phyloP scores from a whole-genome alignment of 2,797 vertebrate genomes.

The Pangasius sanitwongsei region DNA sequence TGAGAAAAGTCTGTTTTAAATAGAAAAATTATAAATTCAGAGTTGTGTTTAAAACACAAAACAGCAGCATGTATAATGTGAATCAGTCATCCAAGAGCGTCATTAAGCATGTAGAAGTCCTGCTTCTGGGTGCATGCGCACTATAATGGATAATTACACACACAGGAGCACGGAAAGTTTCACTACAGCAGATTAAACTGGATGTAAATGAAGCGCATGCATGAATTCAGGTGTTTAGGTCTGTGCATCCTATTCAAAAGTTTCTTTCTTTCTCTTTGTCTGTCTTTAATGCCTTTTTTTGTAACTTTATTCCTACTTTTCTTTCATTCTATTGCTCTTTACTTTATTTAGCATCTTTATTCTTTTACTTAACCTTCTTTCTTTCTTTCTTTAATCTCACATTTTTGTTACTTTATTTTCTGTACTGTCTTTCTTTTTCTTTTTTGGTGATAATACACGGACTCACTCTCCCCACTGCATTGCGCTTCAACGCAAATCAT shows the following conservation, averaged over 20 bases:
- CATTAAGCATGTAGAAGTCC: too few species aligned
- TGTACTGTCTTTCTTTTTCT: constrained; percentile 52
- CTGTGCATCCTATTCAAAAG: too few species aligned
- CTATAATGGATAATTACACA: too few species aligned
- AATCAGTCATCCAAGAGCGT: background rate
- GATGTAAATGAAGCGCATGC: too few species aligned
- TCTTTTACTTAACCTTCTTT: too few species aligned
- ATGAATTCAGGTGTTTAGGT: background rate
- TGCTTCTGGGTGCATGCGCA: too few species aligned
- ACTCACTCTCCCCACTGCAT: background rate
- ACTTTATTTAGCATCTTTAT: too few species aligned
- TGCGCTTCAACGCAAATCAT: background rate
- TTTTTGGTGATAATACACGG: constrained; percentile 20
- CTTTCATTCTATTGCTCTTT: too few species aligned
- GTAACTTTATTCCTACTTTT: too few species aligned
- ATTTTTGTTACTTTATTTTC: constrained; percentile 3
- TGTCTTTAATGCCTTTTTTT: background rate
- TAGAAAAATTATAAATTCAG: background rate
- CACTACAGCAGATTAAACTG: too few species aligned
- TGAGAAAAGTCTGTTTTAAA: background rate
- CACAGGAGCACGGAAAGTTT: too few species aligned
- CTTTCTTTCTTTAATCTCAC: background rate
- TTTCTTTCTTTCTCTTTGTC: background rate
- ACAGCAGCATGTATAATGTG: background rate
- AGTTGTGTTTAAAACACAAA: background rate